Conservation (phyloP, 1,140 invertebrate genomes). For the Rhopalosiphum padi region DNA sequence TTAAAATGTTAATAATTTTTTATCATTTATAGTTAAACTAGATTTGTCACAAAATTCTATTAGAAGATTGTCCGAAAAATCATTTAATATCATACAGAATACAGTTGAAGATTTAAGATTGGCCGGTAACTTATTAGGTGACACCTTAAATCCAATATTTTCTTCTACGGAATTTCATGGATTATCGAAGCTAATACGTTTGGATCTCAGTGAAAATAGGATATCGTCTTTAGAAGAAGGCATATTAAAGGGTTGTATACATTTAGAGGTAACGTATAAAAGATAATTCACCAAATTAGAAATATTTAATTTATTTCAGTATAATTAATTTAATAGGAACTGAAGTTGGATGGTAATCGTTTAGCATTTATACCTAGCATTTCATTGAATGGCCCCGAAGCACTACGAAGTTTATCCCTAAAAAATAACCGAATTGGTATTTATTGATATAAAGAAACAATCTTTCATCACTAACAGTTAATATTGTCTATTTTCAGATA, state of each 20-base stretch:
- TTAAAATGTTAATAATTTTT: conserved; percentile 57
- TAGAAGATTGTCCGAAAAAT: conserved; percentile 77
- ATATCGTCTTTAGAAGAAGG: conserved; percentile 84
- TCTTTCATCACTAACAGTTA: background rate
- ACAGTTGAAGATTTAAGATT: conserved; percentile 76
- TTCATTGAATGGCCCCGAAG: conserved; percentile 79
- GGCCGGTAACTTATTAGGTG: conserved; percentile 82
- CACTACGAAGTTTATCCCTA: conserved; percentile 75
- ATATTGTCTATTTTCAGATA: conserved; percentile 67
- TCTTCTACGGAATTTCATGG: conserved; percentile 82
- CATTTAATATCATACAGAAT: conserved; percentile 72
- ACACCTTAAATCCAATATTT: conserved; percentile 89
- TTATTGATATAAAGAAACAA: conserved; percentile 50
- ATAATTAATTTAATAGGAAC: conserved; percentile 69
- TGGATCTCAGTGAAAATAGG: conserved; percentile 81
- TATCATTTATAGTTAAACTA: conserved; percentile 72
- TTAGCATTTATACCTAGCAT: conserved; percentile 75
- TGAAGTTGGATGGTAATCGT: conserved; percentile 81
- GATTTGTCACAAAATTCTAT: conserved; percentile 85
- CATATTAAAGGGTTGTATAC: conserved; percentile 80
- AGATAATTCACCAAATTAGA: background rate
- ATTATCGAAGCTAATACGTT: conserved; percentile 72
- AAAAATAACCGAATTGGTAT: conserved; percentile 83
- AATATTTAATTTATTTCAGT: background rate
- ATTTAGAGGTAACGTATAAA: conserved; percentile 69